phyloP scores from a whole-genome alignment of 2,797 vertebrate species.

The Holocentrus rufus region DNA sequence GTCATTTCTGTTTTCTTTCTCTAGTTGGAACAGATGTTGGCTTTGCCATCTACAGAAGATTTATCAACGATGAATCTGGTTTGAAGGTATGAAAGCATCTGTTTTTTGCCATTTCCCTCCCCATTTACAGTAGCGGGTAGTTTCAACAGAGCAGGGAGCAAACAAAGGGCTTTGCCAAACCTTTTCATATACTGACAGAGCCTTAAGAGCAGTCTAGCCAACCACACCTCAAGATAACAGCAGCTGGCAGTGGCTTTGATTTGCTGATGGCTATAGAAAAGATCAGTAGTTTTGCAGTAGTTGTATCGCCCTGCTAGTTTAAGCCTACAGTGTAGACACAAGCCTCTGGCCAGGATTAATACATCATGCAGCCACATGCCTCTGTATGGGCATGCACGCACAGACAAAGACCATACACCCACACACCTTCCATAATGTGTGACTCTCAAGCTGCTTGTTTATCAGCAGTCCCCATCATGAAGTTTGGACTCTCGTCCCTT shows the following conservation, averaged over 20 bases:
- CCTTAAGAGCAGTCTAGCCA: neutral
- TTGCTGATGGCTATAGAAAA: constrained; percentile 33
- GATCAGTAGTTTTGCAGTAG: constrained; percentile 18
- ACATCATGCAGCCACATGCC: neutral
- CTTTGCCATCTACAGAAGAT: constrained; percentile 92
- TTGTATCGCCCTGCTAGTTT: neutral
- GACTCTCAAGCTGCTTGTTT: neutral
- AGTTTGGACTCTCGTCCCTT: neutral
- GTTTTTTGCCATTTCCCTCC: neutral
- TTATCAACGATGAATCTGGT: constrained; percentile 71
- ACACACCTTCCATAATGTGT: no score
- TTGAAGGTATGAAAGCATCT: constrained; percentile 76
- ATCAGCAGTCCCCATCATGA: neutral
- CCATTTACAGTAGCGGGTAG: neutral
- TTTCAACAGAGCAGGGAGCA: neutral
- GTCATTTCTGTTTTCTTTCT: constrained; percentile 36
- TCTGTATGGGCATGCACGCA: neutral
- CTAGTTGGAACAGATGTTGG: constrained; percentile 88
- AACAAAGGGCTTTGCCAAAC: constrained; percentile 9
- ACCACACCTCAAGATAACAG: neutral
- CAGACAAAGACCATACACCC: neutral
- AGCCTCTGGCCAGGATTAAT: constrained; percentile 40
- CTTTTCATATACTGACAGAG: neutral
- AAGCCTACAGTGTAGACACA: neutral
- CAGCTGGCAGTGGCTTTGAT: neutral